Conservation (phyloP, 2,888 invertebrate species). For the Pheosia gnoma region DNA sequence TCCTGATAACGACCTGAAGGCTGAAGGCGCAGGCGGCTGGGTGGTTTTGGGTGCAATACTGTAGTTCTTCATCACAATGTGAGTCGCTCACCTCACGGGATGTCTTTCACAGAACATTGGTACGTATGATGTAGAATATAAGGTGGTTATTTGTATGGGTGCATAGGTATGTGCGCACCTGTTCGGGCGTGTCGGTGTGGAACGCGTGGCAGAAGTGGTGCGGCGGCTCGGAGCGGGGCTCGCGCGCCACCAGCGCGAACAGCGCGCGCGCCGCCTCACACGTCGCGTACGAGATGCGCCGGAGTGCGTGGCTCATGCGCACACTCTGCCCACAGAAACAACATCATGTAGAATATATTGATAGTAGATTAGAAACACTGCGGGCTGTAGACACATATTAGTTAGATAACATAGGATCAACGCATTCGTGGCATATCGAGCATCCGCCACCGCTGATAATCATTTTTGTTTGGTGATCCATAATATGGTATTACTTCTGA, state of each 20-base stretch:
- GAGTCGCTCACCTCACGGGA: no score
- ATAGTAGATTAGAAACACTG: neutral
- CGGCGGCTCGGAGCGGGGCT: slow-evolving; percentile 84
- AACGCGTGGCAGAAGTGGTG: slow-evolving; percentile 93
- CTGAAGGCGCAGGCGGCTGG: no score
- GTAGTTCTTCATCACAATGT: no score
- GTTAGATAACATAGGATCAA: no score
- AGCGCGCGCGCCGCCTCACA: slow-evolving; percentile 91
- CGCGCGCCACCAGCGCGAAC: slow-evolving; percentile 89
- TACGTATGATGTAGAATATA: no score
- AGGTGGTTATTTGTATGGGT: neutral
- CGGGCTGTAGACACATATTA: no score
- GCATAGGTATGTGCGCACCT: slow-evolving; percentile 77
- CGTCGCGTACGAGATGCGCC: slow-evolving; percentile 93
- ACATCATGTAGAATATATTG: slow-evolving; percentile 13
- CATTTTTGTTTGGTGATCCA: no score
- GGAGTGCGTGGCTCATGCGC: slow-evolving; percentile 93
- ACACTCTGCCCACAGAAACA: slow-evolving; percentile 84
- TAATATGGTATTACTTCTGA: neutral
- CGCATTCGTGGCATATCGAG: no score
- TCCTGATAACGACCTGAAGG: no score
- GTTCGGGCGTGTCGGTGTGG: slow-evolving; percentile 88
- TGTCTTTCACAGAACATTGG: no score
- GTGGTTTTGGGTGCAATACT: no score
- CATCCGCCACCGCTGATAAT: no score